A percentile compares a stretch with the other conserved stretches of the same genome.
Conservation (phyloP, 2,888 invertebrate species). For the Nephrocerus scutellatus region DNA sequence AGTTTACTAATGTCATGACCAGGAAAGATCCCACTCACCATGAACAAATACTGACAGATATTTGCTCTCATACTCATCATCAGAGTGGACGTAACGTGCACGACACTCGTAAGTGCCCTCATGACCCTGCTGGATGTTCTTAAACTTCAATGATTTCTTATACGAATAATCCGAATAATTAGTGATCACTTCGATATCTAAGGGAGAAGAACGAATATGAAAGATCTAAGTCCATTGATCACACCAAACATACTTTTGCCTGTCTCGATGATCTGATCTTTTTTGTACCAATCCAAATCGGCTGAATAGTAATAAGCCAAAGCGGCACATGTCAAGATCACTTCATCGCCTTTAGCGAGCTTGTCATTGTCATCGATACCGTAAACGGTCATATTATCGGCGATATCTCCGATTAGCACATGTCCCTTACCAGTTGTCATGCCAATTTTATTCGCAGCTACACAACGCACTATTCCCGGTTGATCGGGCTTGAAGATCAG, state of each 20-base stretch:
- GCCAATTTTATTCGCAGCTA: slow-evolving; percentile 43
- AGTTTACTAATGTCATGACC: too few species aligned
- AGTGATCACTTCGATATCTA: slow-evolving; percentile 27
- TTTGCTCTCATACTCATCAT: slow-evolving; percentile 31
- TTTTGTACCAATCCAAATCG: slow-evolving; percentile 50
- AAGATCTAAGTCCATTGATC: too few species aligned
- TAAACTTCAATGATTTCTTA: slow-evolving; percentile 39
- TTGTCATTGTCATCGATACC: slow-evolving; percentile 42
- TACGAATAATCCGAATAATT: slow-evolving; percentile 38
- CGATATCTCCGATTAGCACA: slow-evolving; percentile 40
- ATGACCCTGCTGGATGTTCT: slow-evolving; percentile 39
- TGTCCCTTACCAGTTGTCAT: slow-evolving; percentile 30
- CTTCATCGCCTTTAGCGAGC: slow-evolving; percentile 52
- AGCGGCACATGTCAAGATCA: slow-evolving; percentile 55
- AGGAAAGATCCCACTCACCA: slow-evolving; percentile 32
- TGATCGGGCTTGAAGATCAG: slow-evolving; percentile 42
- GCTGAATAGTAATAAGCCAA: slow-evolving; percentile 51
- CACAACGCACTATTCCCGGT: slow-evolving; percentile 48
- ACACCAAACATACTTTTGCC: slow-evolving; percentile 22
- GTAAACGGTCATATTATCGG: slow-evolving; percentile 45
- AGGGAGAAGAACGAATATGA: too few species aligned
- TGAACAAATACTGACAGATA: slow-evolving; percentile 39
- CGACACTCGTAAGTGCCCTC: slow-evolving; percentile 47
- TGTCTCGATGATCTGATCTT: slow-evolving; percentile 29
- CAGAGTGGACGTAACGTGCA: slow-evolving; percentile 28